phyloP scores from a whole-genome alignment of 1,140 invertebrate species.

The Mamestra configurata region DNA sequence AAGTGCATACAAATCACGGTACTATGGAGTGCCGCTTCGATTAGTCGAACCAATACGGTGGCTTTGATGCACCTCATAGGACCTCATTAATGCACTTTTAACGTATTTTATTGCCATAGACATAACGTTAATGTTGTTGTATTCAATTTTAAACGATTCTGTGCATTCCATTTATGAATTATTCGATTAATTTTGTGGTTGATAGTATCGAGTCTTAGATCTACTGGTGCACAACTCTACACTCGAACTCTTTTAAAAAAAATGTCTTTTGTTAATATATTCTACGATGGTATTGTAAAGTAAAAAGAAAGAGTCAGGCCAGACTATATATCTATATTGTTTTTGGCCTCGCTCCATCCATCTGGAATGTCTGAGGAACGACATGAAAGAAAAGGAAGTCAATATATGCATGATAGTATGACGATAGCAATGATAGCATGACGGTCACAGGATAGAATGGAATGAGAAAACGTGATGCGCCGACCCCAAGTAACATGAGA shows the following conservation, averaged over 20 bases:
- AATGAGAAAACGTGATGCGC: too few relatives aligned
- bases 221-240: background rate
- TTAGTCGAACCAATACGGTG: conserved; percentile 29
- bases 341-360: too few relatives aligned
- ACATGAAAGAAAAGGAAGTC: too few relatives aligned
- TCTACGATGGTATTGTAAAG: too few relatives aligned
- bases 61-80: conserved; percentile 36
- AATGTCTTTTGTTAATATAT: background rate
- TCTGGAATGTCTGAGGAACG: too few relatives aligned
- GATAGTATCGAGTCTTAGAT: conserved; percentile 1
- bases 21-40: conserved; percentile 11
- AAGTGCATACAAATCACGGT: conserved; percentile 36
- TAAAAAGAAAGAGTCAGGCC: too few relatives aligned
- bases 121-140: conserved; percentile 24
- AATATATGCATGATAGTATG: too few relatives aligned
- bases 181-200: conserved; percentile 19
- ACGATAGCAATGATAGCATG: too few relatives aligned
- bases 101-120: conserved; percentile 20
- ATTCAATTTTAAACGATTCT: conserved; percentile 28
- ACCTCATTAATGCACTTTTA: conserved; percentile 40
- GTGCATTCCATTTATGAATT: conserved; percentile 33
- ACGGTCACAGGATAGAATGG: too few relatives aligned
- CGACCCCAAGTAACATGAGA: too few relatives aligned
- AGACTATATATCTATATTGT: too few relatives aligned
- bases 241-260: background rate